Conservation (phyloP, 2,797 vertebrate genomes). For the Oophaga sylvatica region DNA sequence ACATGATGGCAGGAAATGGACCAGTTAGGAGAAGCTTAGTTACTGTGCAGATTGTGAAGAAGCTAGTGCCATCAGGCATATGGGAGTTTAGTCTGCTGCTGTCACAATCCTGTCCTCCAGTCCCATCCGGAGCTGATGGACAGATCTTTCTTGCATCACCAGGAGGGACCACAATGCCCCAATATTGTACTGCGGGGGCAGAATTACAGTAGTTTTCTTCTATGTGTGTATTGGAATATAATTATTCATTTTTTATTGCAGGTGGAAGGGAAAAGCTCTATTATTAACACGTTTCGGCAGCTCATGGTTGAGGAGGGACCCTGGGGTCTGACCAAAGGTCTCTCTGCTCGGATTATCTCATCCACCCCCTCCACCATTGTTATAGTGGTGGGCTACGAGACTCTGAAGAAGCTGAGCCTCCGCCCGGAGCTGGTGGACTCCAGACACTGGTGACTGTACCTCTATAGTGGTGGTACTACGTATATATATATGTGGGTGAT, state of each 20-base stretch:
- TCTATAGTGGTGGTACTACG: background rate
- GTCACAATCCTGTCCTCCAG: too few species aligned
- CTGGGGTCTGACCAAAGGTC: conserved; percentile 95
- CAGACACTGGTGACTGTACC: conserved; percentile 85
- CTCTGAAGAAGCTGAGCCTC: conserved; percentile 93
- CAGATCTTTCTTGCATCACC: background rate
- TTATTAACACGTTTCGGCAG: conserved; percentile 89
- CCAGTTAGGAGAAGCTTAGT: background rate
- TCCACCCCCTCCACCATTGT: conserved; percentile 93
- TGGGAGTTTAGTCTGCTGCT: too few species aligned
- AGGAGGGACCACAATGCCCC: background rate
- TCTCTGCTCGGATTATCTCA: conserved; percentile 94
- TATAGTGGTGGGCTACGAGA: conserved; percentile 95
- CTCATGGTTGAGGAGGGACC: conserved; percentile 90
- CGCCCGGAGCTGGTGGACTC: conserved; percentile 94
- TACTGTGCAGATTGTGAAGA: background rate
- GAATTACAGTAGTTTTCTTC: background rate
- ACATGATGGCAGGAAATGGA: background rate
- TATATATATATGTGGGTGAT: background rate
- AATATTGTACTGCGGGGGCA: background rate
- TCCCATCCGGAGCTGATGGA: too few species aligned
- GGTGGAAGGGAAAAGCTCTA: conserved; percentile 92
- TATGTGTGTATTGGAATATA: background rate
- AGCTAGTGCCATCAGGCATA: too few species aligned
- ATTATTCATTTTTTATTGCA: conserved; percentile 65